Conservation (phyloP, 2,113 vertebrate genomes). For the Gopherus flavomarginatus region DNA sequence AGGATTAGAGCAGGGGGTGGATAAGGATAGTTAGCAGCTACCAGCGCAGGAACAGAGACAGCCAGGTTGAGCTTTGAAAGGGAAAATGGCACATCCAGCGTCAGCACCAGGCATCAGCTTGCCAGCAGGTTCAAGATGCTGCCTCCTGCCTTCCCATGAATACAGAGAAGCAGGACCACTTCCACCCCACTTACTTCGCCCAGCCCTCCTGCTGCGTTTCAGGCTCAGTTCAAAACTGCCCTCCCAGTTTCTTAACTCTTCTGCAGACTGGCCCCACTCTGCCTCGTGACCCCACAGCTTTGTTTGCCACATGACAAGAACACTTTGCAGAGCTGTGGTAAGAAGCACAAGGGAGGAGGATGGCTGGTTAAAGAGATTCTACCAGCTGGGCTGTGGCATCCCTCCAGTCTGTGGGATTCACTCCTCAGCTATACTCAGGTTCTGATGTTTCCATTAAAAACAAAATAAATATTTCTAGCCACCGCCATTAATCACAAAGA, state of each 20-base stretch:
- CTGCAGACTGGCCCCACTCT: not conserved
- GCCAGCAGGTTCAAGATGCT: not conserved
- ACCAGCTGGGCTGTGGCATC: too few species aligned
- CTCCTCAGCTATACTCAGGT: not conserved
- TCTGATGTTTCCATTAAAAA: not conserved
- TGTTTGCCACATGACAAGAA: not conserved
- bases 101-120: too few species aligned
- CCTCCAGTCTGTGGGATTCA: not conserved
- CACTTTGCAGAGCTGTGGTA: not conserved
- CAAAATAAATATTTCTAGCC: not conserved
- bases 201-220: not conserved
- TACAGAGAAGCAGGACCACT: not conserved
- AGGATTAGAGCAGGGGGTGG: not conserved
- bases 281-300: not conserved
- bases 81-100: not conserved
- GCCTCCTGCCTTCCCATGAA: not conserved
- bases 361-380: not conserved
- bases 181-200: not conserved
- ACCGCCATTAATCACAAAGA: not conserved
- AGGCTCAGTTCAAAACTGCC: not conserved
- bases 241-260: not conserved
- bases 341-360: not conserved
- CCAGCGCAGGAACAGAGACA: not conserved
- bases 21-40: not conserved
- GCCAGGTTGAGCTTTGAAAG: too few species aligned